Conservation (phyloP, 2,797 vertebrate genomes). For the Loris lydekkerianus region DNA sequence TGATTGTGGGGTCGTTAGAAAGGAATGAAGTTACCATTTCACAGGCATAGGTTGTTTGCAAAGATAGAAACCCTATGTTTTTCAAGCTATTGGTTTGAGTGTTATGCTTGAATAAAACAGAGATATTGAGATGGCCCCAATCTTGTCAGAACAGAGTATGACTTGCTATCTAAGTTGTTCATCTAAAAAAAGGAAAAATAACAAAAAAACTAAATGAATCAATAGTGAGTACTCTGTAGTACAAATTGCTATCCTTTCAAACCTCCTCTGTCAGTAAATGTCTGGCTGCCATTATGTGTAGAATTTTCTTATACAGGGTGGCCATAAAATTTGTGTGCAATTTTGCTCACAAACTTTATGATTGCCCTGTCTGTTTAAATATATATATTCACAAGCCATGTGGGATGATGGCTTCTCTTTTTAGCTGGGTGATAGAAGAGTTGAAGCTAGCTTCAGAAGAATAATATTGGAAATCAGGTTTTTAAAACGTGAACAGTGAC, state of each 20-base stretch:
- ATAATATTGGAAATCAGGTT: neutral
- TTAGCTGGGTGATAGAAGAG: neutral
- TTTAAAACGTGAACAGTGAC: neutral
- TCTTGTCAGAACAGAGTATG: slow-evolving; percentile 21
- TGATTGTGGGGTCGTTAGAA: neutral
- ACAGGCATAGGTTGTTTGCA: neutral
- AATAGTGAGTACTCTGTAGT: neutral
- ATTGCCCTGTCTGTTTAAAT: too few relatives aligned
- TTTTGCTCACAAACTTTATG: too few relatives aligned
- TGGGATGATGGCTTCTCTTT: neutral
- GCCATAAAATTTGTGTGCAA: too few relatives aligned
- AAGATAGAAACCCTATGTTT: neutral
- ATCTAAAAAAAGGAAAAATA: neutral
- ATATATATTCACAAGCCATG: neutral
- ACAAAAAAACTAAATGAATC: neutral
- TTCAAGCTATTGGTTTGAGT: slow-evolving; percentile 30
- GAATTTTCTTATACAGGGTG: neutral
- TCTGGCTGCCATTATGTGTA: neutral
- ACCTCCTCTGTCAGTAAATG: neutral
- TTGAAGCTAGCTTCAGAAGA: neutral
- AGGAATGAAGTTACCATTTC: slow-evolving; percentile 58
- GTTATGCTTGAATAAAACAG: neutral
- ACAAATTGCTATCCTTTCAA: neutral
- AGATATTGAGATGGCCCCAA: neutral
- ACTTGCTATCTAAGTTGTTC: neutral